Conservation (phyloP, 2,888 invertebrate genomes). For the Isoperla grammatica region DNA sequence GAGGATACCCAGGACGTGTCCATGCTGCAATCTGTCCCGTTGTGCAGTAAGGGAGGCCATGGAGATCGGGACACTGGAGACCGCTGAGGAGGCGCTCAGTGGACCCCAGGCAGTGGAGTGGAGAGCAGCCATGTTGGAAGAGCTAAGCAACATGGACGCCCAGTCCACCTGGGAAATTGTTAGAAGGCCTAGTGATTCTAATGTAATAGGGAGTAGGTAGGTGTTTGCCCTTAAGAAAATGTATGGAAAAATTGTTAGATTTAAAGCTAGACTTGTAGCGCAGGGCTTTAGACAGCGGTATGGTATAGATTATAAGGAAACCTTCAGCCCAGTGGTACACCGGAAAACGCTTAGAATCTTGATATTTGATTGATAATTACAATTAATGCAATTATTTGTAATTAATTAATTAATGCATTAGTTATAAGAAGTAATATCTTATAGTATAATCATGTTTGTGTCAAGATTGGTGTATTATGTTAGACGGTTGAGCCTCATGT, state of each 20-base stretch:
- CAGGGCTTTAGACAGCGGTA: constrained; percentile 9
- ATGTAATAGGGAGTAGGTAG: not conserved
- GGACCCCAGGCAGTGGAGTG: constrained; percentile 12
- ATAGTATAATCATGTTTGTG: no score
- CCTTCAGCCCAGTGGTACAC: no score
- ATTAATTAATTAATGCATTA: no score
- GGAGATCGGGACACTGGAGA: constrained; percentile 4
- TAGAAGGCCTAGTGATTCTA: constrained; percentile 9
- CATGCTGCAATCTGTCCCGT: constrained; percentile 1
- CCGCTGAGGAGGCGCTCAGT: constrained; percentile 14
- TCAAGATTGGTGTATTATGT: no score
- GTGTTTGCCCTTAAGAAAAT: not conserved
- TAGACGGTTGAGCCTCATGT: no score
- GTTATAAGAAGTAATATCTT: no score
- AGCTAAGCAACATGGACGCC: constrained; percentile 9
- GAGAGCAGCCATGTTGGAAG: constrained; percentile 12
- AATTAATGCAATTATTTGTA: no score
- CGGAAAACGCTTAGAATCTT: no score
- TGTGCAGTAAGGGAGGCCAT: not conserved
- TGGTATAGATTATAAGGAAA: no score
- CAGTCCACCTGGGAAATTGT: constrained; percentile 10
- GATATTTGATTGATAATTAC: no score
- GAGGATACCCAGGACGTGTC: constrained; percentile 4
- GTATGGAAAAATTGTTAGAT: constrained; percentile 1
- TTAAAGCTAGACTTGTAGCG: constrained; percentile 4